Conservation (phyloP, 2,888 invertebrate genomes). For the Drosophila setosimentum region DNA sequence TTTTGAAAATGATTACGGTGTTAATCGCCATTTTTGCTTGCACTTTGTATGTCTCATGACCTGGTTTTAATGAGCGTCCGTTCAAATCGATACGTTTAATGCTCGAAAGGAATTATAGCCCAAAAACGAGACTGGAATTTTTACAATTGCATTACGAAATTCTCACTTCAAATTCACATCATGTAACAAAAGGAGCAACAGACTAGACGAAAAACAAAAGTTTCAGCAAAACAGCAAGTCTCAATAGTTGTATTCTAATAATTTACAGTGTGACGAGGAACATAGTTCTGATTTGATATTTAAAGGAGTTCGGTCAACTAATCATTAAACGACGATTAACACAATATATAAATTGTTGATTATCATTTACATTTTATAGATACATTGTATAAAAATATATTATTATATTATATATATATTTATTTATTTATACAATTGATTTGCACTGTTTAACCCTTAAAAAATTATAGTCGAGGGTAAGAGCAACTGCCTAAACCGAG, state of each 20-base stretch:
- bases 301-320: not conserved
- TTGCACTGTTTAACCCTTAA: not conserved
- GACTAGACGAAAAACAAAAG: not conserved
- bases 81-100: too few relatives aligned
- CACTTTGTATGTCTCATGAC: constrained; percentile 35
- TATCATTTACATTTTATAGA: not conserved
- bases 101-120: constrained; percentile 28
- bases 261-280: not conserved
- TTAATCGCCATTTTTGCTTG: not conserved
- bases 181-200: constrained; percentile 3
- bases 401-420: too few relatives aligned
- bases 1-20: constrained; percentile 23
- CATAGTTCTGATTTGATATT: not conserved
- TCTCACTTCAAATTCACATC: constrained; percentile 38
- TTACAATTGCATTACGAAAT: constrained; percentile 28
- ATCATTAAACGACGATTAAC: not conserved
- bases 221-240: not conserved
- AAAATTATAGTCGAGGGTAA: constrained; percentile 1
- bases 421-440: not conserved
- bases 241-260: not conserved
- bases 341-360: not conserved
- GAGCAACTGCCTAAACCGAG: constrained; percentile 24
- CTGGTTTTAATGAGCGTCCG: constrained; percentile 56
- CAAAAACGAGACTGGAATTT: constrained; percentile 30
- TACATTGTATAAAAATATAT: too few relatives aligned